Evolutionary conservation across 2,113 vertebrate genomes (phyloP), one percentile per base, ranked within the genome.

Genomic region (Salvelinus sp.): DNA sequence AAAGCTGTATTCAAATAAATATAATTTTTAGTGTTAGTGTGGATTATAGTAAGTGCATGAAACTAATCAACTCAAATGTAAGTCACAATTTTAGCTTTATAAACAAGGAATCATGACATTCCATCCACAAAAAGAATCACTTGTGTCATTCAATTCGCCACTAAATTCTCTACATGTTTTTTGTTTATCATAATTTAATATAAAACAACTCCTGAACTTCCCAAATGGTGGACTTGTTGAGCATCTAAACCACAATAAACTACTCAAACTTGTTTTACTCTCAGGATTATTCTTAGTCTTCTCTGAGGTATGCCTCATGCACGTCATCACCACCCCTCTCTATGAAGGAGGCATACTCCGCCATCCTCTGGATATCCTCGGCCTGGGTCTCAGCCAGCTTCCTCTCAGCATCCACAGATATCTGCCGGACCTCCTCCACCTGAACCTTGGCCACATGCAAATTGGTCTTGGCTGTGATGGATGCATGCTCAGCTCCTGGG

Each of bases 401-500:
- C 83, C 91, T 94, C 79, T 99, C 95, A 0, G 96, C 96, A 25
- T 95, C 95, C 82, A 84, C 77, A 1, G 93, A 95, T 13, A 96
- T 87, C 87, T 95, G 95, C 30, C 87, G 90, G 0, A 93, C 92
- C 74, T 96, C 95, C 47, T 96, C 93, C 73, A 98, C 94, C 77
- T 97, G 97, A 0, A 92, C 87, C 58, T 93, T 94, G 64, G 96
- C 93, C 75, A 95, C 76, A 87, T 97, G 93, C 23, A 99, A 89
- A 79, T 97, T 95, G 58, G 87, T 96, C 63, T 90, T 93, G 28
- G 93, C 86, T 0, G 92, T 93, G 44, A 95, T n/a, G 0, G 93
- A 96, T 2, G 96, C 95, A 63, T 96, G 95, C 62, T 98, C 96
- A 0, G 96, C 96, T 82, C 97, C 97, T 99, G 90, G 23, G 68